A percentile compares a stretch with the other conserved stretches of the same genome.
These are phyloP conservation scores for Euborellia annulipes DNA, from an alignment of 1,140 invertebrate genomes.

Conservation along the genomic window DNA sequence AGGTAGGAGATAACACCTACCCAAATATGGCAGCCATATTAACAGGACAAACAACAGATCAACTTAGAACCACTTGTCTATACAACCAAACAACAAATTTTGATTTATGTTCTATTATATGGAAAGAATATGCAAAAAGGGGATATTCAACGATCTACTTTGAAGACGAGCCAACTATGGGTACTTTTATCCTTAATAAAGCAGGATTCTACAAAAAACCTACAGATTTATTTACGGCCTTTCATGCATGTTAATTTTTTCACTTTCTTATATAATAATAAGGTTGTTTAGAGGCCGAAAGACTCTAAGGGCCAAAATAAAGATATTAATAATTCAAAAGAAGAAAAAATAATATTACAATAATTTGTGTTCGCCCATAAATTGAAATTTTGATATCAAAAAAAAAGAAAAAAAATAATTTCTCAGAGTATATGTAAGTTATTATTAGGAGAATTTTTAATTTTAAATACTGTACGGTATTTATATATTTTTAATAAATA, in stretches of 20 bases:
- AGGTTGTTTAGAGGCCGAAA: too few species aligned
- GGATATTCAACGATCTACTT: slow-evolving; percentile 63
- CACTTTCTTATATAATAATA: too few species aligned
- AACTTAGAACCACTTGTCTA: slow-evolving; percentile 12
- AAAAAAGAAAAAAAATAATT: too few species aligned
- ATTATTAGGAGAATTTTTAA: too few species aligned
- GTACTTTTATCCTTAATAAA: slow-evolving; percentile 67
- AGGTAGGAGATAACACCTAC: slow-evolving; percentile 59
- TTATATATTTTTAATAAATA: too few species aligned
- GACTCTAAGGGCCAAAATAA: too few species aligned
- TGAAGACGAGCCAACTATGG: slow-evolving; percentile 58
- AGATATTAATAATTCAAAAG: too few species aligned
- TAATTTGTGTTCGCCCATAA: too few species aligned
- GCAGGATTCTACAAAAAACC: slow-evolving; percentile 60
- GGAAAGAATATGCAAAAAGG: slow-evolving; percentile 52
- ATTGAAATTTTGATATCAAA: too few species aligned
- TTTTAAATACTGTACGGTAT: too few species aligned
- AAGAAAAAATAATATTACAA: too few species aligned
- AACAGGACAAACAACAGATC: slow-evolving; percentile 33
- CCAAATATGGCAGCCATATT: slow-evolving; percentile 65
- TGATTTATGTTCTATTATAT: slow-evolving; percentile 56
- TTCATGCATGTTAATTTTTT: slow-evolving; percentile 46
- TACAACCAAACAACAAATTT: slow-evolving; percentile 4
- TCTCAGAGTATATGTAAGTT: too few species aligned
- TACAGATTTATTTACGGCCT: slow-evolving; percentile 64